These are phyloP conservation scores for Chiloscyllium punctatum DNA, from an alignment of 2,797 vertebrate species.

Conservation along the genomic window DNA sequence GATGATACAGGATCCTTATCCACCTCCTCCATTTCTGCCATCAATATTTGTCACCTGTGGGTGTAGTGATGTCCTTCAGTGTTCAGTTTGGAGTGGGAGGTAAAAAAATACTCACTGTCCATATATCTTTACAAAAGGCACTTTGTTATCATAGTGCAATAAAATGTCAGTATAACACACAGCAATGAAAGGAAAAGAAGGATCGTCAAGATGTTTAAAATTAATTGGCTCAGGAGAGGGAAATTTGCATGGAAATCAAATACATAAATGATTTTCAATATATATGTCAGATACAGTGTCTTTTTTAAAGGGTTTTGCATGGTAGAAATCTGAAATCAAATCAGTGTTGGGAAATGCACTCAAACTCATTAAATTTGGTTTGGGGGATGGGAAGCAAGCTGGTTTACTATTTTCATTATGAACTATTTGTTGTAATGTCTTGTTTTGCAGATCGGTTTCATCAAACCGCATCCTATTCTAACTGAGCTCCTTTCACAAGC, in stretches of 20 bases:
- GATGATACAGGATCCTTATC: neutral
- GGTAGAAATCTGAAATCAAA: neutral
- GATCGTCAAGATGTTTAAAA: neutral
- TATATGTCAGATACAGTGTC: neutral
- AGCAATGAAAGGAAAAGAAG: neutral
- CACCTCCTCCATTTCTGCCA: neutral
- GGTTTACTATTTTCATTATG: neutral
- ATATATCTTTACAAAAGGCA: neutral
- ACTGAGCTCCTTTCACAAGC: constrained; percentile 67
- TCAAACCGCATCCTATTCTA: constrained; percentile 84
- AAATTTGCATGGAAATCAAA: neutral
- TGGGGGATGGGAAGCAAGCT: neutral
- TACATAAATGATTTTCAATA: neutral
- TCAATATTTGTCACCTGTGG: neutral
- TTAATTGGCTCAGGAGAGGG: neutral
- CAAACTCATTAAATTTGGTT: neutral
- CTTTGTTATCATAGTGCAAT: neutral
- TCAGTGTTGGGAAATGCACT: neutral
- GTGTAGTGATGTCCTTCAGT: neutral
- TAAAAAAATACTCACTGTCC: neutral
- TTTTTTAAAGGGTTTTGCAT: neutral
- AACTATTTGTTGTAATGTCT: neutral
- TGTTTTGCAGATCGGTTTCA: constrained; percentile 71
- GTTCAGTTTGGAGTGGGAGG: neutral
- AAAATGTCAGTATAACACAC: neutral